Evolutionary conservation across 2,797 vertebrate species (phyloP).

Genomic region (Cephalopachus bancanus): DNA sequence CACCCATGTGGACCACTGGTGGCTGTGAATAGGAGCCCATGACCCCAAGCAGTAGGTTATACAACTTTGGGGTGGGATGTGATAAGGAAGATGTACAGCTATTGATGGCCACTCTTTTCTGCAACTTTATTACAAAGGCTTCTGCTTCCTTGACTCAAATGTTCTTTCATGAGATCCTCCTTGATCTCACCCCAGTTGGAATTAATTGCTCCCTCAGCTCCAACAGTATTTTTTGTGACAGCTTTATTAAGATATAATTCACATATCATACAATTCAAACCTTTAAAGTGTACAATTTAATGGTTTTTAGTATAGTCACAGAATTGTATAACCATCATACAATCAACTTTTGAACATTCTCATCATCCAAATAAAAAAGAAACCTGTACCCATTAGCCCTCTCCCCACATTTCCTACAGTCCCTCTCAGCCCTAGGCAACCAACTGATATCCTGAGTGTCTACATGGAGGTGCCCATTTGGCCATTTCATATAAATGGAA

Average conservation of each 20-base stretch:
- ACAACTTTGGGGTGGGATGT: background rate
- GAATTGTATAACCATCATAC: background rate
- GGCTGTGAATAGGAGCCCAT: background rate
- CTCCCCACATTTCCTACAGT: background rate
- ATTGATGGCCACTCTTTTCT: background rate
- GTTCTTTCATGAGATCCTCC: background rate
- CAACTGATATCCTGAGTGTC: background rate
- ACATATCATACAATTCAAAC: background rate
- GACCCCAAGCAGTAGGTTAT: background rate
- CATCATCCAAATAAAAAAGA: background rate
- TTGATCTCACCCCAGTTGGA: background rate
- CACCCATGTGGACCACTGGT: background rate
- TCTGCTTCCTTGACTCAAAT: background rate
- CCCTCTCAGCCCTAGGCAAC: background rate
- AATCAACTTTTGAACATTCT: conserved; percentile 33
- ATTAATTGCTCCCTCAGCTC: background rate
- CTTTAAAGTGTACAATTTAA: background rate
- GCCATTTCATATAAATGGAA: background rate
- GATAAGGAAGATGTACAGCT: background rate
- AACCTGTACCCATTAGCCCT: background rate
- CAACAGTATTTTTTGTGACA: background rate
- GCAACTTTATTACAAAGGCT: background rate
- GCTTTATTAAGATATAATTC: conserved; percentile 16
- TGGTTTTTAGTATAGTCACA: background rate
- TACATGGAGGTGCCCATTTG: background rate